Evolutionary conservation across 2,797 vertebrate species (phyloP), one percentile per base, ranked within the genome.

Genomic region (Acipenser ruthenus): DNA sequence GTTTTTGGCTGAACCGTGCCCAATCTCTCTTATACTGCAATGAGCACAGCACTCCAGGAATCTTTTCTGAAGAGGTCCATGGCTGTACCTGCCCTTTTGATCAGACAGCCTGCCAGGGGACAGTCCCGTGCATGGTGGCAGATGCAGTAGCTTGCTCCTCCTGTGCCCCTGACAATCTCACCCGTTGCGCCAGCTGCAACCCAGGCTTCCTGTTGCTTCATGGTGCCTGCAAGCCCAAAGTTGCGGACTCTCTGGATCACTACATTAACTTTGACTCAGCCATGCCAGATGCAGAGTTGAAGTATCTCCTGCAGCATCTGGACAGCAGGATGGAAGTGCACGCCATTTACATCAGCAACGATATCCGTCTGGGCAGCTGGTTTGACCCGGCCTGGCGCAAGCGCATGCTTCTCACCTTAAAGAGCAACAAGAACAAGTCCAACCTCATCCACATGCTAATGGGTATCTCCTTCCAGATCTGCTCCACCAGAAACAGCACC

Each of bases 311-410:
- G 59, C 93, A 94, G 82, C 92, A 93, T 51, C 78, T 94, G 58
- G 96, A 99, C 78, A 94, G 93, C 79, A 93, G 93, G 73, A 93
- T 98, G 0, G 94, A 97, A 78, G 95, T 98, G 47, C 96, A 96
- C 4, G 94, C 96, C 72, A 98, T 98, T 82, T 99, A 99, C 83
- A 98, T 99, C 82, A 98, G 95, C 88, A 98, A 98, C 0, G 96
- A 98, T 12, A 93, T 99, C 75, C 93, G 95, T 5, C 86, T 98
- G 67, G 95, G 96, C 51, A 97, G 93, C 74, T 99, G 96, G 96
- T 99, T 99, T 4, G 95, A 98, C 70, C 96, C 96, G 2, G 94
- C 95, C n/a, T 98, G 95, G 93, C 91, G 96, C 78, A 98, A 99
- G 71, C 91, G 96, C 71, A 99, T 99, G 96, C 83, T 98, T 68